These are phyloP conservation scores for Thermophis baileyi DNA, from an alignment of 2,113 vertebrate genomes.

Conservation along the genomic window DNA sequence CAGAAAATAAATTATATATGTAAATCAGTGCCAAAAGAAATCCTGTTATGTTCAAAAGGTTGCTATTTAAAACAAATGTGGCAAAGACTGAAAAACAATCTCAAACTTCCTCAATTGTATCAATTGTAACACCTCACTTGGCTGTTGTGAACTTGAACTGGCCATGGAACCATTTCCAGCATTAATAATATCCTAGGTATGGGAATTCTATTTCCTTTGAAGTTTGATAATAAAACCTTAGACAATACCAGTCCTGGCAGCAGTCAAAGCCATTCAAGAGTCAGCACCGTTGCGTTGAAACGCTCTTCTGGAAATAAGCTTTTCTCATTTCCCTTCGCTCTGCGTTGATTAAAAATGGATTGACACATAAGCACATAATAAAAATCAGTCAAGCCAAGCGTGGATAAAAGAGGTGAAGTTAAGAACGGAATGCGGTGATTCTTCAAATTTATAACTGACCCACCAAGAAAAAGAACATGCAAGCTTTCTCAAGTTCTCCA, in stretches of 20 bases:
- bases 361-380: not conserved
- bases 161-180: not conserved
- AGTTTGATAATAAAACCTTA: not conserved
- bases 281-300: not conserved
- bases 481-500: not conserved
- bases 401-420: not conserved
- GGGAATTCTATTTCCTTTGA: slow-evolving; percentile 13
- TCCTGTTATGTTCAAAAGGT: not conserved
- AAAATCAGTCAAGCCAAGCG: not conserved
- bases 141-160: not conserved
- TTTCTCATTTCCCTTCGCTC: not conserved
- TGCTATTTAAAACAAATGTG: not conserved
- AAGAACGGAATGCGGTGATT: not conserved
- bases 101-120: not conserved
- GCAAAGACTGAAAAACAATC: not conserved
- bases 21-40: not conserved
- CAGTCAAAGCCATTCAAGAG: not conserved
- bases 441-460: not conserved
- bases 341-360: slow-evolving; percentile 4
- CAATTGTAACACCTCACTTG: not conserved
- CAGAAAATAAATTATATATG: not conserved
- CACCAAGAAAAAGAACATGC: not conserved
- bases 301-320: not conserved
- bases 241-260: not conserved
- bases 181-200: not conserved